Conservation (phyloP, 2,113 vertebrate genomes). For the Peucedramus taeniatus region DNA sequence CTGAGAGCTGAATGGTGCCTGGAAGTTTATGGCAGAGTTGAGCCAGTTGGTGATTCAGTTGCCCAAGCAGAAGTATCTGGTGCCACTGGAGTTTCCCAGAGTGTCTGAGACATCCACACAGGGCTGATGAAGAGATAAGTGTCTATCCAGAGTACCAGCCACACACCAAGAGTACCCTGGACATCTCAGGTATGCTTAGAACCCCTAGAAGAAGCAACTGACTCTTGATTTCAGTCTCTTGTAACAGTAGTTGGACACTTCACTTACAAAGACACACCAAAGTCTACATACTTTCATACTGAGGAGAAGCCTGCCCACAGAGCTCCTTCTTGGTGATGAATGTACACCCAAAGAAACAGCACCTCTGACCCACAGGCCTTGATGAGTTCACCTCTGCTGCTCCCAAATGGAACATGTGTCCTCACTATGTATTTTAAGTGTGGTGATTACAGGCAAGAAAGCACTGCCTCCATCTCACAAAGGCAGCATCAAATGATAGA, state of each 20-base stretch:
- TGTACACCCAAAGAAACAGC: not conserved
- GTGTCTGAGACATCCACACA: not conserved
- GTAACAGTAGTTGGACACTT: not conserved
- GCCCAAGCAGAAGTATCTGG: not conserved
- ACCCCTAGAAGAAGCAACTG: not conserved
- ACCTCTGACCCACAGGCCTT: not conserved
- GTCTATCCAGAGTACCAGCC: not conserved
- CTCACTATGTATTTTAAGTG: not conserved
- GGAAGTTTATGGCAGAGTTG: not conserved
- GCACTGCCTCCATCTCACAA: not conserved
- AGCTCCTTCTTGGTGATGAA: not conserved
- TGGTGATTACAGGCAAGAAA: not conserved
- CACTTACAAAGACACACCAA: not conserved
- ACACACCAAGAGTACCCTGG: too few species aligned
- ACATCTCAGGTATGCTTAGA: not conserved
- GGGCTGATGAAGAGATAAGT: not conserved
- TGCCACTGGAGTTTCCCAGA: not conserved
- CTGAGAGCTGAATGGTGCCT: not conserved
- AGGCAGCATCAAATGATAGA: not conserved
- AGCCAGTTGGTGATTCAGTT: not conserved
- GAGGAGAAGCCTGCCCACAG: not conserved
- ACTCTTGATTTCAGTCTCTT: not conserved
- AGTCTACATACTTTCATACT: not conserved
- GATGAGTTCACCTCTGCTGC: not conserved
- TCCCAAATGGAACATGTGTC: not conserved